Base-by-base conservation (phyloP, 2,797 vertebrate genomes). In the Zenarchopterus dispar region DNA sequence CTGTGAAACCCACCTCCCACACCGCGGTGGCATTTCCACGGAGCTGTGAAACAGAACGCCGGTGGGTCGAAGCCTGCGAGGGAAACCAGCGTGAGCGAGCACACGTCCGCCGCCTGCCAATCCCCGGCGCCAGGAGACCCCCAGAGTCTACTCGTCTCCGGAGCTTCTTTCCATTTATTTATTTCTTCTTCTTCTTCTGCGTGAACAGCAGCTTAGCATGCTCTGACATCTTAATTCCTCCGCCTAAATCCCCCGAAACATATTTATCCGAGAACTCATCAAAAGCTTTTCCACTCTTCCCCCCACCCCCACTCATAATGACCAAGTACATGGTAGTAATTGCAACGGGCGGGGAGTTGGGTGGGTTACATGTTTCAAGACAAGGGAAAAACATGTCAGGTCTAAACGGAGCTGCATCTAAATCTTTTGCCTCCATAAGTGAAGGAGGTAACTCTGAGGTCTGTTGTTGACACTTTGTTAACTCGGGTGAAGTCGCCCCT, bases 201-300 rank as follows among this genome's bases (percentile, higher is more conserved):
- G 67, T 71, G 77, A 78, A 82, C 82, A 86, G 72, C 89, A 84
- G 89, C 84, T 92, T 89, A 89, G 84, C 79, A 65, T 72, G 77
- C 70, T 64, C 73, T 84, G 88, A 90, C 90, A 88, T 91, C 89
- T 92, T 90, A 90, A 89, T 88, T 87, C 86, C 77, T 31, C 52
- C 48, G n/a, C 79, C 62, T 89, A 89, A 90, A 88, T 87, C 83
- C 67, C 70, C 45, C 74, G 9, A 39, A 78, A 87, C 84, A 89
- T 86, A 86, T 90, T 85, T 89, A 88, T 88, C 85, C 0, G 70
- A 77, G 78, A 91, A 85, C 84, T 87, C 82, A 89, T 88, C 87
- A 90, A 73, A 86, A 82, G 75, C 85, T 72, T 56, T 73, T 82
- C 82, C 80, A 47, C 70, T 77, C 28, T 56, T 66, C 65, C 75